Evolutionary conservation across 2,113 vertebrate species (phyloP), one percentile per base, ranked within the genome.

Genomic region (Mirza zaza): DNA sequence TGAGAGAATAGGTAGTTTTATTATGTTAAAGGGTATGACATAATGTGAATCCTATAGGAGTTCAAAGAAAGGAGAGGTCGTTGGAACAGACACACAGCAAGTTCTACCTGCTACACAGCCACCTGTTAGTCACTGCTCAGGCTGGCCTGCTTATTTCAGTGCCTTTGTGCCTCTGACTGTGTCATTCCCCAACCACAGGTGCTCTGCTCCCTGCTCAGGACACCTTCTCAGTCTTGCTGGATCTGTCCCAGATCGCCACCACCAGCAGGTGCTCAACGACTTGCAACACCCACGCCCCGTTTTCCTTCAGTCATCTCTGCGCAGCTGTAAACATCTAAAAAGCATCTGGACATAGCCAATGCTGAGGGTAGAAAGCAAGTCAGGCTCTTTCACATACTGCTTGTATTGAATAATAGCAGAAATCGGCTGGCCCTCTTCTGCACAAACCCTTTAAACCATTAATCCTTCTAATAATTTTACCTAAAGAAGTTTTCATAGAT

Each of bases 211-310:
- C 14, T 23, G 25, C 36, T 27, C n/a, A 45, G 48, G 36, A 48
- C 1, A 23, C 9, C 15, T 12, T 21, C 20, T 86, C 87, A 50
- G 39, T 55, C 61, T 77, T 39, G 13, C 20, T 12, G 21, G 23
- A 70, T 67, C 48, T 65, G 3, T 17, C 42, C 42, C 57, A 20
- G 4, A 27, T 34, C 29, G 4, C 57, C 3, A 34, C 34, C 13
- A 34, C 2, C 25, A 81, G n/a, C 67, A 77, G 80, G n/a, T 29
- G 29, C 39, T 57, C 39, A 14, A 65, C 17, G 34, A 45, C n/a
- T 29, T 20, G 2, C 2, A 2, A 25, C 0, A 27, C 25, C 10
- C 1, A 1, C 8, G 11, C 61, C 27, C 13, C 34, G 5, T 8
- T n/a, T 25, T 61, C 65, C 29, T 1, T 6, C 12, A 25, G 10